Evolutionary conservation across 2,888 invertebrate genomes (phyloP).

Genomic region (Drosophila paracracens): DNA sequence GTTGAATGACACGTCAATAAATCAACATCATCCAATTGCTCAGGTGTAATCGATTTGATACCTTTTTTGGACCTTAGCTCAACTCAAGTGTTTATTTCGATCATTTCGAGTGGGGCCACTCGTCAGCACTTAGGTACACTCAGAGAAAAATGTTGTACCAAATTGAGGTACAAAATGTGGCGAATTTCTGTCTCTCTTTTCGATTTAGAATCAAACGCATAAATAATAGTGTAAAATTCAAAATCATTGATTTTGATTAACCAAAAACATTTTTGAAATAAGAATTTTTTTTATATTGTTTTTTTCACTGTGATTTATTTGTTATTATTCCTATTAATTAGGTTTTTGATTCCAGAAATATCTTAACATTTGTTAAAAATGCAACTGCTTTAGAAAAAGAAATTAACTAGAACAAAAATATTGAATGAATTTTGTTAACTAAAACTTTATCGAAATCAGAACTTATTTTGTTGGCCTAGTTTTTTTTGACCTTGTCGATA

Average conservation of each 20-base stretch:
- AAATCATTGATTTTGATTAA: background rate
- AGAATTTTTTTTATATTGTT: background rate
- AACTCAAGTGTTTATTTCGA: conserved; percentile 59
- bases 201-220: background rate
- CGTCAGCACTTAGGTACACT: conserved; percentile 6
- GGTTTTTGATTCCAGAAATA: background rate
- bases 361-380: background rate
- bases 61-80: conserved; percentile 54
- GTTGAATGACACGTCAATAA: conserved; percentile 65
- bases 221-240: background rate
- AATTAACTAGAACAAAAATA: background rate
- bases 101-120: conserved; percentile 24
- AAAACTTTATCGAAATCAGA: background rate
- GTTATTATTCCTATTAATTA: background rate
- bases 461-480: background rate
- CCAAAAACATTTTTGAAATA: background rate
- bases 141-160: background rate
- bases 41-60: conserved; percentile 63
- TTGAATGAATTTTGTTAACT: background rate
- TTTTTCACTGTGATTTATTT: background rate
- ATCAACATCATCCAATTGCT: conserved; percentile 53
- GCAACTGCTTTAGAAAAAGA: accelerated
- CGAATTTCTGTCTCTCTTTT: background rate
- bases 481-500: background rate
- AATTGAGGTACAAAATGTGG: background rate